phyloP scores from a whole-genome alignment of 2,113 vertebrate species.

The Caranx melampygus region DNA sequence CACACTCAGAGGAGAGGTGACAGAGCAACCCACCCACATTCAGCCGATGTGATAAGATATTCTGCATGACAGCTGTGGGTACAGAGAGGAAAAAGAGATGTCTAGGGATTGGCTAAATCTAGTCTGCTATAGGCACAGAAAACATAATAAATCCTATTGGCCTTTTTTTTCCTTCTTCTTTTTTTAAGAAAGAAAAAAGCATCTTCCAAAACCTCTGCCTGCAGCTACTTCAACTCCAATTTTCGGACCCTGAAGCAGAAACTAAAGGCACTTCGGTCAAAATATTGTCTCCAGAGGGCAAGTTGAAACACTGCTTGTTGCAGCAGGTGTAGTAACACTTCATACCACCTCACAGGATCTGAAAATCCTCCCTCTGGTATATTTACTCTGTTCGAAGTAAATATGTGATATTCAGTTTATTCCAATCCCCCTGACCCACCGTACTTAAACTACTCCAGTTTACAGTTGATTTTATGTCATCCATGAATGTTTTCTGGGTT shows the following conservation, averaged over 20 bases:
- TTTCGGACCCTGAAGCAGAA: slow-evolving; percentile 36
- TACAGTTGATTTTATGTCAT: slow-evolving; percentile 9
- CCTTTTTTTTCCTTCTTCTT: slow-evolving; percentile 22
- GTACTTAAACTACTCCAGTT: slow-evolving; percentile 20
- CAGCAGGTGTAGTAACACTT: slow-evolving; percentile 25
- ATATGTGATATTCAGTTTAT: slow-evolving; percentile 14
- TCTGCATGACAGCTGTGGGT: slow-evolving; percentile 68
- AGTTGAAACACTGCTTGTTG: slow-evolving; percentile 50
- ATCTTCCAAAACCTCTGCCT: slow-evolving; percentile 61
- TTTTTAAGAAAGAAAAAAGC: slow-evolving; percentile 35
- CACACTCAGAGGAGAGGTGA: slow-evolving; percentile 20
- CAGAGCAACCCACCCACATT: slow-evolving; percentile 61
- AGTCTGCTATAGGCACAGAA: slow-evolving; percentile 63
- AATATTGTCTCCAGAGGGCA: slow-evolving; percentile 60
- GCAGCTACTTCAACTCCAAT: slow-evolving; percentile 73
- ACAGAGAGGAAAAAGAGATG: slow-evolving; percentile 46
- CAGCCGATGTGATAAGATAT: slow-evolving; percentile 63
- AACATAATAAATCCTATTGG: slow-evolving; percentile 69
- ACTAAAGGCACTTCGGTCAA: slow-evolving; percentile 57
- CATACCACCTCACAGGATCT: slow-evolving; percentile 43
- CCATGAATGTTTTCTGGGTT: not conserved
- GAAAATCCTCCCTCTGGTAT: slow-evolving; percentile 48
- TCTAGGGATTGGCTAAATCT: slow-evolving; percentile 71
- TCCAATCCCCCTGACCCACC: not conserved
- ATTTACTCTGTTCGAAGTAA: slow-evolving; percentile 37